Evolutionary conservation across 2,797 vertebrate genomes (phyloP).

Genomic region (Arnoldichthys spilopterus): DNA sequence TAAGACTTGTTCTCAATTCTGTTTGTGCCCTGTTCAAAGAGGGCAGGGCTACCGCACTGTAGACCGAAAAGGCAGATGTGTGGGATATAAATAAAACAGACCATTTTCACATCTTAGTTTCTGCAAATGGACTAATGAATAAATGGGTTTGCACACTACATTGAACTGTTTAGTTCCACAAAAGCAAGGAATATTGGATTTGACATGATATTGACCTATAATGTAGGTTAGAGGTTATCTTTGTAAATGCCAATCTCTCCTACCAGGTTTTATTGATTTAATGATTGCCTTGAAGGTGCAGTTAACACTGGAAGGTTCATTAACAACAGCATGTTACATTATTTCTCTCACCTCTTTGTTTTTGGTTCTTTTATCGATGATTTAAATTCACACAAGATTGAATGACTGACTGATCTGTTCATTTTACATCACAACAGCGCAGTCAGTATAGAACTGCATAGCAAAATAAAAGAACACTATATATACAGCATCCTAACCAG

Average conservation of each 20-base stretch:
- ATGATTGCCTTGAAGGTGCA: background rate
- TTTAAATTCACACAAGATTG: constrained; percentile 36
- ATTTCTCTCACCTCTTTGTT: constrained; percentile 29
- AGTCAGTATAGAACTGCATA: background rate
- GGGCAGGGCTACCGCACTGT: no score
- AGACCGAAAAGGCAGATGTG: no score
- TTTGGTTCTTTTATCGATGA: constrained; percentile 34
- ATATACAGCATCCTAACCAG: background rate
- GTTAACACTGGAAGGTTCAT: constrained; percentile 27
- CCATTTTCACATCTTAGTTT: no score
- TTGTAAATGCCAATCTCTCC: background rate
- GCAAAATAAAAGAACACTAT: background rate
- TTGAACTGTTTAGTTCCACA: no score
- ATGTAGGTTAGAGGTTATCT: background rate
- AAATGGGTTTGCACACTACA: no score
- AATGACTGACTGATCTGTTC: constrained; percentile 16
- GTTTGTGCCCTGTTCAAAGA: no score
- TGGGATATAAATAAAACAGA: no score
- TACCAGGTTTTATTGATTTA: constrained; percentile 21
- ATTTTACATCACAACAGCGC: constrained; percentile 5
- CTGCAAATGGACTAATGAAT: no score
- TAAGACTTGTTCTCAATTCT: no score
- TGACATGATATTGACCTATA: background rate
- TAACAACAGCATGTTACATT: constrained; percentile 15
- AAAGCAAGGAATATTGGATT: background rate